phyloP scores from a whole-genome alignment of 2,113 vertebrate genomes.

The Aythya baeri region DNA sequence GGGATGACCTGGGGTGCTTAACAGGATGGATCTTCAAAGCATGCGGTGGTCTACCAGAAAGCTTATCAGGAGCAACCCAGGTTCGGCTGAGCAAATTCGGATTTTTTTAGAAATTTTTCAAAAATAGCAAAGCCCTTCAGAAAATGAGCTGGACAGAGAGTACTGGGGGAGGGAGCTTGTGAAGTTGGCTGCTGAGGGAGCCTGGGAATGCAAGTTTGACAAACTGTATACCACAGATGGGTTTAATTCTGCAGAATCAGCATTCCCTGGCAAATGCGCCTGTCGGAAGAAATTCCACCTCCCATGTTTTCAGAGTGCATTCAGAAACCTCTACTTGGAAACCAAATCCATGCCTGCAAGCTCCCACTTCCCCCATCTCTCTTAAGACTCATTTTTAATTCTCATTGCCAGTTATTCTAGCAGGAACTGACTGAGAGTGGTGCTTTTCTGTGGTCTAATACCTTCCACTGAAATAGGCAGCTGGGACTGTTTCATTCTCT shows the following conservation, averaged over 20 bases:
- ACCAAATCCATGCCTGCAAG: neutral
- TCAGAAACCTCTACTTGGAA: neutral
- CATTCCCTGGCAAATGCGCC: neutral
- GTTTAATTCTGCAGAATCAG: constrained; percentile 34
- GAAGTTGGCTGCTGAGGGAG: neutral
- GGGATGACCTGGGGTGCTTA: neutral
- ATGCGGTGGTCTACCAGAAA: neutral
- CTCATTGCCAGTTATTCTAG: neutral
- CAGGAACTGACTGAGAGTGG: neutral
- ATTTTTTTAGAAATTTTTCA: neutral
- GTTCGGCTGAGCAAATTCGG: neutral
- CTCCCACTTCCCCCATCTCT: neutral
- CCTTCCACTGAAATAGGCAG: neutral
- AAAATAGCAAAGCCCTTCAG: neutral
- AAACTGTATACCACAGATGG: neutral
- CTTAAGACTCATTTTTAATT: neutral
- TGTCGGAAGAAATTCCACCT: constrained; percentile 45
- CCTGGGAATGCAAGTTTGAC: constrained; percentile 26
- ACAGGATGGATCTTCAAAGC: neutral
- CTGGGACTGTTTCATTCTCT: neutral
- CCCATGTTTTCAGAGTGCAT: neutral
- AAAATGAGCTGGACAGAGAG: neutral
- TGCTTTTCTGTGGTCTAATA: neutral
- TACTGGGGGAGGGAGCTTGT: neutral
- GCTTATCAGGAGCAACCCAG: neutral